Evolutionary conservation across 2,888 invertebrate genomes (phyloP).

Genomic region (Cheilosia vulpina): DNA sequence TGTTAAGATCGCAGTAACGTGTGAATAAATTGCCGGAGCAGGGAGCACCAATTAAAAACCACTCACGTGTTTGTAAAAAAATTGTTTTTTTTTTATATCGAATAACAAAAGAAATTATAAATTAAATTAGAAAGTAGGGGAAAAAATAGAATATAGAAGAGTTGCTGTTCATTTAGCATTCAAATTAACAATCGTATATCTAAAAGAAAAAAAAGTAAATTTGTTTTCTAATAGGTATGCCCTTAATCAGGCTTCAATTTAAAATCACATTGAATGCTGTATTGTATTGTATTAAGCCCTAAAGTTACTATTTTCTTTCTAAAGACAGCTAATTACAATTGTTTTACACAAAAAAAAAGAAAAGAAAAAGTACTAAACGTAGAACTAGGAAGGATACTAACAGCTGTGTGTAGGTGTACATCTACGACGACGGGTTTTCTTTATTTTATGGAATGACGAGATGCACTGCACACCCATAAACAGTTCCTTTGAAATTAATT

Average conservation of each 20-base stretch:
- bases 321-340: slow-evolving; percentile 56
- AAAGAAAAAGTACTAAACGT: slow-evolving; percentile 8
- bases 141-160: slow-evolving; percentile 1
- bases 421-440: slow-evolving; percentile 47
- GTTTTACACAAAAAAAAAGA: slow-evolving; percentile 43
- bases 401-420: slow-evolving; percentile 44
- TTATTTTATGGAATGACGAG: slow-evolving; percentile 66
- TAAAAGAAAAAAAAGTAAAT: slow-evolving; percentile 41
- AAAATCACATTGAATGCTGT: slow-evolving; percentile 40
- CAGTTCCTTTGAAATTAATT: slow-evolving; percentile 17
- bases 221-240: slow-evolving; percentile 8
- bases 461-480: slow-evolving; percentile 54
- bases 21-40: background rate
- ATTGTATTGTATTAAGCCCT: slow-evolving; percentile 31
- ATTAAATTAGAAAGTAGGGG: slow-evolving; percentile 60
- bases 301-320: slow-evolving; percentile 13
- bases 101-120: slow-evolving; percentile 72
- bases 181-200: slow-evolving; percentile 55
- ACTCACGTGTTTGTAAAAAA: slow-evolving; percentile 43
- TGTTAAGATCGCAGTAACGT: background rate
- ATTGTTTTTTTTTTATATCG: slow-evolving; percentile 53
- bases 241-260: background rate
- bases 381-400: slow-evolving; percentile 16
- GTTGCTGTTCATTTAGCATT: slow-evolving; percentile 52
- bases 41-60: background rate